Evolutionary conservation across 2,888 invertebrate genomes (phyloP).

Genomic region (Pinctada fucata): DNA sequence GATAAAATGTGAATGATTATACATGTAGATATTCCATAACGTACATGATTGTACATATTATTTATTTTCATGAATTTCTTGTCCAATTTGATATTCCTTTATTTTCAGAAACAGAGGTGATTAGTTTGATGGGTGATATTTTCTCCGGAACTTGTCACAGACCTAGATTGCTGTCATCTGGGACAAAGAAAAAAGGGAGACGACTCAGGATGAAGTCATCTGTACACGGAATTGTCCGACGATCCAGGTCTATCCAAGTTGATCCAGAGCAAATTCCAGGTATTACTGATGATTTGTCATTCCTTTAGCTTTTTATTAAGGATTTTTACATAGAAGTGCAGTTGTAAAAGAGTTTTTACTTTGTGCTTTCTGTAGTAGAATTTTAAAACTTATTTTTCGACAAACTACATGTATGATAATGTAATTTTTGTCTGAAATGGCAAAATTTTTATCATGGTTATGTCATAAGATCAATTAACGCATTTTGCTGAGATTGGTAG

Average conservation of each 20-base stretch:
- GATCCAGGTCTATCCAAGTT: conserved; percentile 94
- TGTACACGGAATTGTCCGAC: conserved; percentile 93
- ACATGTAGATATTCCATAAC: too few relatives aligned
- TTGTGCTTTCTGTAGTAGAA: conserved; percentile 2
- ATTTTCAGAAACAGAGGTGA: too few relatives aligned
- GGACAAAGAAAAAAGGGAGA: conserved; percentile 47
- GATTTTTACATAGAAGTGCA: background rate
- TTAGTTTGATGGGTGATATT: conserved; percentile 57
- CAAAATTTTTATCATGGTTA: too few relatives aligned
- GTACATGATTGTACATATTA: too few relatives aligned
- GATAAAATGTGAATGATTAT: too few relatives aligned
- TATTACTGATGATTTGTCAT: conserved; percentile 44
- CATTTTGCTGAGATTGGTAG: too few relatives aligned
- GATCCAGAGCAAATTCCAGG: conserved; percentile 78
- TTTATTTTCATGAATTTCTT: too few relatives aligned
- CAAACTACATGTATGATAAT: too few relatives aligned
- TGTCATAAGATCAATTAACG: too few relatives aligned
- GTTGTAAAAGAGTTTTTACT: background rate
- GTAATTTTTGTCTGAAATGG: too few relatives aligned
- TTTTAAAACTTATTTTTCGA: background rate
- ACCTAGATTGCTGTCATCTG: conserved; percentile 59
- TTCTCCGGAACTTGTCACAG: conserved; percentile 52
- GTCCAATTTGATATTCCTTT: too few relatives aligned
- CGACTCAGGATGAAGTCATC: conserved; percentile 41
- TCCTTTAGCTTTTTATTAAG: background rate